phyloP scores from a whole-genome alignment of 2,888 invertebrate genomes.

The Melinopterus prodromus region DNA sequence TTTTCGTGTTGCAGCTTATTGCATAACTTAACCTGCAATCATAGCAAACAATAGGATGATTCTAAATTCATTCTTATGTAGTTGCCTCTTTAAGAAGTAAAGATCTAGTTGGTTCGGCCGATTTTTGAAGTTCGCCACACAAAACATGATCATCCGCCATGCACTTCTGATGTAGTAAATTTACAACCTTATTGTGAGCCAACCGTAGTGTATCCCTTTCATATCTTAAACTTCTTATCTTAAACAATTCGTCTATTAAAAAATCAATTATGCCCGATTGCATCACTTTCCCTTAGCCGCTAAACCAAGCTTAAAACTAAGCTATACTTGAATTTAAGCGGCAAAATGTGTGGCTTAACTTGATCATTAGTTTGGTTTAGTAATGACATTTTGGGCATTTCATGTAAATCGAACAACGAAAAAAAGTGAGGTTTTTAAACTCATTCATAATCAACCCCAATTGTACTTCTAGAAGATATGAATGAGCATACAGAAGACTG shows the following conservation, averaged over 20 bases:
- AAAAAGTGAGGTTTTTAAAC: too few relatives aligned
- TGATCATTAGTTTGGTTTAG: too few relatives aligned
- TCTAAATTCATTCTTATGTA: neutral
- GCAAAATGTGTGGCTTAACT: too few relatives aligned
- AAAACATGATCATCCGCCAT: constrained; percentile 53
- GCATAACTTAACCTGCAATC: constrained; percentile 24
- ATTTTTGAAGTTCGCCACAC: constrained; percentile 45
- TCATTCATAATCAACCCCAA: too few relatives aligned
- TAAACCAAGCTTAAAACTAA: too few relatives aligned
- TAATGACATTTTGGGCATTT: too few relatives aligned
- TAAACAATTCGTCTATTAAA: constrained; percentile 16
- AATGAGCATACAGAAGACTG: too few relatives aligned
- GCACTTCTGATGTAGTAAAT: constrained; percentile 51
- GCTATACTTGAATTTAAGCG: too few relatives aligned
- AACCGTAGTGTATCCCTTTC: constrained; percentile 52
- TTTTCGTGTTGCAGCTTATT: constrained; percentile 35
- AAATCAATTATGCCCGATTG: neutral
- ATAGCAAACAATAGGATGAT: neutral
- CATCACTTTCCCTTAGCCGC: too few relatives aligned
- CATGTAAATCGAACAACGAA: too few relatives aligned
- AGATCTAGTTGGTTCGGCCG: constrained; percentile 48
- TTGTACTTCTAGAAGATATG: too few relatives aligned
- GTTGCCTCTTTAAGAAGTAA: constrained; percentile 51
- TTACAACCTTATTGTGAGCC: constrained; percentile 53
- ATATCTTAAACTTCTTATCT: constrained; percentile 50